Evolutionary conservation across 2,113 vertebrate genomes (phyloP), one percentile per base, ranked within the genome.

Genomic region (Microcebus tavaratra): DNA sequence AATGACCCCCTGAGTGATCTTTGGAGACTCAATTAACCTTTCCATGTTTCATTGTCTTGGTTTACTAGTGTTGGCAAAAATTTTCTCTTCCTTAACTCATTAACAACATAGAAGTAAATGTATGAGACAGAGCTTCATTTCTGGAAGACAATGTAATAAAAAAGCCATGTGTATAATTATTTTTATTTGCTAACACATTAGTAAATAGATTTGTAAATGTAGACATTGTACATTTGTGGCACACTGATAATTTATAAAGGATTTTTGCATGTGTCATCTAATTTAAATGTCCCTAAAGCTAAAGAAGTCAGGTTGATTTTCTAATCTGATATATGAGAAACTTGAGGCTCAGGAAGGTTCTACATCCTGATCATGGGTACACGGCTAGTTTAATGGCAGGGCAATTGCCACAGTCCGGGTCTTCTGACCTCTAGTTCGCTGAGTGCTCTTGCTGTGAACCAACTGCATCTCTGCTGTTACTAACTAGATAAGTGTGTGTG

Each of bases 151-250:
- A 34, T 55, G 21, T 87, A 65, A 65, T 2, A 87, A 65, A 50
- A 90, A 45, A 67, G 55, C 17, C 55, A 53, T 23, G 15, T 50
- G 61, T 45, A 27, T 65, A 29, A 45, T 45, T 78, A 48, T 50
- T 95, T 95, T 83, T 84, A 55, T 81, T 81, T 75, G 79, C 88
- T 84, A 57, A 34, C 48, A 89, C 8, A 84, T 92, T 72, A 88
- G 31, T 59, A 81, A 88, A 21, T 63, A 65, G 29, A 45, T 50
- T 34, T 55, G 31, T 76, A 63, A 72, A 75, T 20, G 70, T 21
- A 50, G 34, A 36, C 42, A 36, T 81, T 93, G 79, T 68, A 61
- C 21, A 50, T 85, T 55, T 20, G 36, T 82, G 91, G 13, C 55
- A 45, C 18, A 59, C 34, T 21, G 79, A 70, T n/a, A 45, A 8